A percentile compares a stretch with the other conserved stretches of the same genome.
phyloP scores from a whole-genome alignment of 2,113 vertebrate species.

The Ailurus styani region DNA sequence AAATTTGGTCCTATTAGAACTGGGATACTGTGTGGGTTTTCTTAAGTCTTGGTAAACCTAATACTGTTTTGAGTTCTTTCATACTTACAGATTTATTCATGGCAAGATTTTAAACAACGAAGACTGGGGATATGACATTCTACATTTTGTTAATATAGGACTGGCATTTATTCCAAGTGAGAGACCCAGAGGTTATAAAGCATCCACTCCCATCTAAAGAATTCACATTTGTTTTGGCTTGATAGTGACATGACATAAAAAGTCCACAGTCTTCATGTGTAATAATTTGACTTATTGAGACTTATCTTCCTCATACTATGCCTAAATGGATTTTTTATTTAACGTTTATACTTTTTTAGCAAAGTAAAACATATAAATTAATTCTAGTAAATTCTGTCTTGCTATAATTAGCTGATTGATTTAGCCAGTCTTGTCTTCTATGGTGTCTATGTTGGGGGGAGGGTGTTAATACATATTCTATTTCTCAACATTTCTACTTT shows the following conservation, averaged over 20 bases:
- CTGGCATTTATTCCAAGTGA: neutral
- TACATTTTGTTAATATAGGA: neutral
- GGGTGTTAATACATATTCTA: neutral
- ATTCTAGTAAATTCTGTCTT: neutral
- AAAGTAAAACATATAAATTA: neutral
- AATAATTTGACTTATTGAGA: neutral
- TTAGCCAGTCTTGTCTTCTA: neutral
- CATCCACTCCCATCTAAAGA: neutral
- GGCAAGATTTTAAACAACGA: neutral
- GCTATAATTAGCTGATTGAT: neutral
- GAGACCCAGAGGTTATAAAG: neutral
- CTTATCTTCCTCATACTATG: neutral
- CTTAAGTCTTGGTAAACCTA: neutral
- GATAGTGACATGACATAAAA: neutral
- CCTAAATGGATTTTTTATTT: neutral
- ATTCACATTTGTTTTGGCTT: neutral
- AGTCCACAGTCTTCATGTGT: neutral
- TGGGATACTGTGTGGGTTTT: neutral
- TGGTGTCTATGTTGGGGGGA: neutral
- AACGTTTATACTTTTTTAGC: neutral
- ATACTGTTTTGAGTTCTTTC: neutral
- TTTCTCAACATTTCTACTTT: neutral
- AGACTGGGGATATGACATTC: neutral
- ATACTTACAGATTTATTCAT: neutral
- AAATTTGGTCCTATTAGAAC: neutral